phyloP scores from a whole-genome alignment of 2,797 vertebrate genomes.

The Morelia viridis region DNA sequence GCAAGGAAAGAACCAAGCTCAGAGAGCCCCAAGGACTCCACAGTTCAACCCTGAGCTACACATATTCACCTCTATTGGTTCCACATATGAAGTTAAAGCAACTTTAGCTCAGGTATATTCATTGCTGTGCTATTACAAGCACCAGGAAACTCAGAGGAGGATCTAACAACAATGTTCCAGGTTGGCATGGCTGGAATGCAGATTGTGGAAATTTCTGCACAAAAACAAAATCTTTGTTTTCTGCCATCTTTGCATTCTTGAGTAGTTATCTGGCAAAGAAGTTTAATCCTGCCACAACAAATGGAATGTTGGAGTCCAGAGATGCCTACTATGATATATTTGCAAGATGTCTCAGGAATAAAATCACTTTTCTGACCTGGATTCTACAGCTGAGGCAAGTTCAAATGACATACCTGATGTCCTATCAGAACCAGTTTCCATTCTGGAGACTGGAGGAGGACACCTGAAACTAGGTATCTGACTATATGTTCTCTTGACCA shows the following conservation, averaged over 20 bases:
- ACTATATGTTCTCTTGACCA: background rate
- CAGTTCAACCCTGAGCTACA: no score
- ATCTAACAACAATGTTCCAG: background rate
- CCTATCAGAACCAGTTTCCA: background rate
- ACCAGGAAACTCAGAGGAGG: background rate
- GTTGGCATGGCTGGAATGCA: background rate
- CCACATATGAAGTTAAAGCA: background rate
- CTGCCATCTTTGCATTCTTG: background rate
- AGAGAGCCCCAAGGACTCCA: no score
- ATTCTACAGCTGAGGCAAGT: background rate
- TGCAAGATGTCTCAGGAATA: background rate
- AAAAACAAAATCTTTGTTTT: background rate
- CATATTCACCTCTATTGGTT: no score
- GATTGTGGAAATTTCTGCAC: background rate
- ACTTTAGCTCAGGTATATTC: background rate
- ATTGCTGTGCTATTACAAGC: accelerated
- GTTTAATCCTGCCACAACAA: background rate
- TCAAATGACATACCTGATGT: background rate
- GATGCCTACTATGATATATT: background rate
- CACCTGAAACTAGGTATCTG: background rate
- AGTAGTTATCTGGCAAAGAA: background rate
- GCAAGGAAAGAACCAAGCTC: no score
- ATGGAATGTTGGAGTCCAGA: background rate
- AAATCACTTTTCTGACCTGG: background rate
- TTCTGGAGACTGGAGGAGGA: background rate